A percentile compares a stretch with the other conserved stretches of the same genome.
Conservation (phyloP, 2,113 vertebrate genomes). For the Phoxinus phoxinus region DNA sequence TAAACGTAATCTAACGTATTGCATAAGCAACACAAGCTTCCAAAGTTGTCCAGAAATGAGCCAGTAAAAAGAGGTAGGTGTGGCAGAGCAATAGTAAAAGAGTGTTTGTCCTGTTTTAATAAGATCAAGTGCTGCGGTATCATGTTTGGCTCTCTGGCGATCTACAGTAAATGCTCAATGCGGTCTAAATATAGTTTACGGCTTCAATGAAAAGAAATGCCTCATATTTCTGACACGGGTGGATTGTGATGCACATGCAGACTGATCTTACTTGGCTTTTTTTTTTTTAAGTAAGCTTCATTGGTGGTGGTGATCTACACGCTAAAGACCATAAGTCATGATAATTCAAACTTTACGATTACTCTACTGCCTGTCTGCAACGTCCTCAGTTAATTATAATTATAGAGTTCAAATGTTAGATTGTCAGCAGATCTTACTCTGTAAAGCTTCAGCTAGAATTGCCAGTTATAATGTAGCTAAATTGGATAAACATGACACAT, state of each 20-base stretch:
- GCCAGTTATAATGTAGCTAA: not conserved
- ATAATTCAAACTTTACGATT: not conserved
- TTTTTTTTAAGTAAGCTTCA: not conserved
- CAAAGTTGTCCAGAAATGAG: not conserved
- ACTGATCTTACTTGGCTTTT: not conserved
- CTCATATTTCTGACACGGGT: not conserved
- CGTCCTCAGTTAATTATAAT: not conserved
- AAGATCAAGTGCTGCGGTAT: not conserved
- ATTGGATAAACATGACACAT: not conserved
- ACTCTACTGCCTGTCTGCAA: not conserved
- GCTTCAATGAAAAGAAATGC: not conserved
- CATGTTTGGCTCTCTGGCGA: not conserved
- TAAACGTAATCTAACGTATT: not conserved
- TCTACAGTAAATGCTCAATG: not conserved
- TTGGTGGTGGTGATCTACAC: not conserved
- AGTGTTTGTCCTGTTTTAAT: not conserved
- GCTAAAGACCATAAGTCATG: not conserved
- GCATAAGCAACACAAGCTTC: not conserved
- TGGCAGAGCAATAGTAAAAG: not conserved
- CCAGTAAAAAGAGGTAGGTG: not conserved
- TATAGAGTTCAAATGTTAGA: not conserved
- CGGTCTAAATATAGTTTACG: slow-evolving; percentile 15
- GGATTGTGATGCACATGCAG: not conserved
- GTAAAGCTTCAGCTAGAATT: not conserved
- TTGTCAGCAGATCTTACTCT: not conserved